Percentiles rank a stretch among this genome's conserved stretches.
Evolutionary conservation across 1,140 invertebrate genomes (phyloP).

Genomic region (Homarus americanus): DNA sequence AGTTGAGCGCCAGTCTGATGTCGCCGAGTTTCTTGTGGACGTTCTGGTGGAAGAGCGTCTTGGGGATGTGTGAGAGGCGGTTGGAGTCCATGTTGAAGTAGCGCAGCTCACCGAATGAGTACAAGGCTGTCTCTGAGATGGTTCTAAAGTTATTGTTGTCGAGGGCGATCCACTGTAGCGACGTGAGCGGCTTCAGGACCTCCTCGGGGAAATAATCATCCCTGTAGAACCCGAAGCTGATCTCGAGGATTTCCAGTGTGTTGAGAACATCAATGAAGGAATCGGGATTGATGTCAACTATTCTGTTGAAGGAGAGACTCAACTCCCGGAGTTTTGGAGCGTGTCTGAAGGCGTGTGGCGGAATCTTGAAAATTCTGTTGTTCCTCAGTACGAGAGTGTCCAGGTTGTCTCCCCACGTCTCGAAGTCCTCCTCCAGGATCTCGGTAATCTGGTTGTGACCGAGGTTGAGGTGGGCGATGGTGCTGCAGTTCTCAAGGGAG

Average conservation of each 20-base stretch:
- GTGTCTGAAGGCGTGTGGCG: slow-evolving; percentile 85
- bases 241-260: slow-evolving; percentile 88
- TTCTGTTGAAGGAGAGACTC: slow-evolving; percentile 92
- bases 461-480: slow-evolving; percentile 89
- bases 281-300: slow-evolving; percentile 86
- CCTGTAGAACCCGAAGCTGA: slow-evolving; percentile 88
- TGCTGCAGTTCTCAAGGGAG: slow-evolving; percentile 84
- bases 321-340: slow-evolving; percentile 85
- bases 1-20: slow-evolving; percentile 87
- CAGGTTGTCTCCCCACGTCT: slow-evolving; percentile 88
- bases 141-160: slow-evolving; percentile 87
- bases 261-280: slow-evolving; percentile 86
- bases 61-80: slow-evolving; percentile 76
- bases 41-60: slow-evolving; percentile 82
- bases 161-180: slow-evolving; percentile 89
- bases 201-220: slow-evolving; percentile 88
- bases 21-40: slow-evolving; percentile 87
- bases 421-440: slow-evolving; percentile 86
- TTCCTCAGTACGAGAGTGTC: slow-evolving; percentile 90
- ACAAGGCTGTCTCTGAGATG: slow-evolving; percentile 75
- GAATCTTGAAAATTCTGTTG: slow-evolving; percentile 88
- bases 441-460: slow-evolving; percentile 91
- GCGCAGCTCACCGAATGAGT: slow-evolving; percentile 82
- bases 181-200: slow-evolving; percentile 84
- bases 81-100: slow-evolving; percentile 94